A percentile compares a stretch with the other conserved stretches of the same genome.
Evolutionary conservation across 2,888 invertebrate species (phyloP).

Genomic region (Saturnia pavonia): DNA sequence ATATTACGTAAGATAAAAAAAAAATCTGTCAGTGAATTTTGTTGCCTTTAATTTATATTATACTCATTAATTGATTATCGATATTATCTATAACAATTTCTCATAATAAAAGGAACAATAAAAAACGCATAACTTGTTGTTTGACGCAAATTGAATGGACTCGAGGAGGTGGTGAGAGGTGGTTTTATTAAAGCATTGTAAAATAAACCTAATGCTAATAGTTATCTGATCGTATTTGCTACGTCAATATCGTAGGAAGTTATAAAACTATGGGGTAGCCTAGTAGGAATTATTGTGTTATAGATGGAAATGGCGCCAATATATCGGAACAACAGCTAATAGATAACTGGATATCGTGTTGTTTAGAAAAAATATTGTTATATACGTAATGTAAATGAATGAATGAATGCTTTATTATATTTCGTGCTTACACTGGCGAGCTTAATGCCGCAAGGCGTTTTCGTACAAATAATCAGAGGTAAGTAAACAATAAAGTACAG

Average conservation of each 20-base stretch:
- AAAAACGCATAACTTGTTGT: slow-evolving; percentile 73
- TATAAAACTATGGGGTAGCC: slow-evolving; percentile 53
- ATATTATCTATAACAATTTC: slow-evolving; percentile 47
- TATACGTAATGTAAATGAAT: too few relatives aligned
- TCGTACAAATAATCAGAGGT: too few relatives aligned
- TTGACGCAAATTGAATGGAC: slow-evolving; percentile 71
- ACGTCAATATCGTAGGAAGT: slow-evolving; percentile 29
- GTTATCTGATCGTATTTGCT: slow-evolving; percentile 40
- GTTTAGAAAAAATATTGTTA: not conserved
- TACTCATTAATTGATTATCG: slow-evolving; percentile 43
- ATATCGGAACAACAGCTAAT: slow-evolving; percentile 5
- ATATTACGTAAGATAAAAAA: too few relatives aligned
- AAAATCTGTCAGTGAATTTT: not conserved
- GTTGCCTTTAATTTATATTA: not conserved
- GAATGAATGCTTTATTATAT: too few relatives aligned
- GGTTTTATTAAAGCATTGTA: slow-evolving; percentile 27
- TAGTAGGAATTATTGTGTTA: slow-evolving; percentile 38
- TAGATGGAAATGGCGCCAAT: slow-evolving; percentile 16
- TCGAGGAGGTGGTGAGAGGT: slow-evolving; percentile 51
- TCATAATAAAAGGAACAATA: slow-evolving; percentile 68
- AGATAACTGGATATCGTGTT: not conserved
- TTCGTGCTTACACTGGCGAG: too few relatives aligned
- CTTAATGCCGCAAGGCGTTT: too few relatives aligned
- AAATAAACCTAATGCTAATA: slow-evolving; percentile 34
- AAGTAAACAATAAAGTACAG: too few relatives aligned